Evolutionary conservation across 1,140 invertebrate species (phyloP), one percentile per base, ranked within the genome.

Genomic region (Euura lappo): DNA sequence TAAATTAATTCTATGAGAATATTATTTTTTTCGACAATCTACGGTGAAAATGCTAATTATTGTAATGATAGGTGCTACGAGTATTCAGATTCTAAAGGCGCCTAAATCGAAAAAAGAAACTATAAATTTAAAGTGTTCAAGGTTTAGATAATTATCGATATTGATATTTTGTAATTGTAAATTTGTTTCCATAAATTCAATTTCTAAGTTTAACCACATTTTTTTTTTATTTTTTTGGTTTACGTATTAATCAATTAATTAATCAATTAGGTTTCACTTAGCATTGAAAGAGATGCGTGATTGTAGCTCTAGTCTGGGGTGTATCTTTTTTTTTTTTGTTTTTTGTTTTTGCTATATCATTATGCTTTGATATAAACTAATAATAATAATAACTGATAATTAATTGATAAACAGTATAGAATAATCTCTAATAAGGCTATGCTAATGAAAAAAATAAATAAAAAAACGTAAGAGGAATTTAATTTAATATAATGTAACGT

Each of bases 231-330:
- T 28, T 28, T 28, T 28, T 28, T 28, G 28, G 28, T 28, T 28
- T 28, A 28, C 28, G 28, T 28, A 28, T 28, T 28, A 28, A 70
- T 47, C 42, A 51, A 70, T 42, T 6, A 64, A 67, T 65, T 66
- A 47, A 44, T 28, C 45, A 67, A 68, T 67, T 42, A 68, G 2
- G 13, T 47, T 43, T 43, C 51, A 44, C 71, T 28, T 28, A 65
- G 45, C 43, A 43, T 44, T 47, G 65, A 10, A 47, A 78, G 28
- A 28, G 75, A 81, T 74, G 73, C 76, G 82, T 82, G 79, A 84
- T 82, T 77, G 78, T 82, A 84, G 78, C 79, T 82, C 83, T 85
- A 84, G 81, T 86, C 81, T 76, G 74, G 72, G 81, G 79, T 80
- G 72, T 65, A 71, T 28, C 28, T 28, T 28, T 28, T 28, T 28